Percentiles rank a stretch among this genome's conserved stretches.
Evolutionary conservation across 2,113 vertebrate genomes (phyloP).

Genomic region (Myodes glareolus): DNA sequence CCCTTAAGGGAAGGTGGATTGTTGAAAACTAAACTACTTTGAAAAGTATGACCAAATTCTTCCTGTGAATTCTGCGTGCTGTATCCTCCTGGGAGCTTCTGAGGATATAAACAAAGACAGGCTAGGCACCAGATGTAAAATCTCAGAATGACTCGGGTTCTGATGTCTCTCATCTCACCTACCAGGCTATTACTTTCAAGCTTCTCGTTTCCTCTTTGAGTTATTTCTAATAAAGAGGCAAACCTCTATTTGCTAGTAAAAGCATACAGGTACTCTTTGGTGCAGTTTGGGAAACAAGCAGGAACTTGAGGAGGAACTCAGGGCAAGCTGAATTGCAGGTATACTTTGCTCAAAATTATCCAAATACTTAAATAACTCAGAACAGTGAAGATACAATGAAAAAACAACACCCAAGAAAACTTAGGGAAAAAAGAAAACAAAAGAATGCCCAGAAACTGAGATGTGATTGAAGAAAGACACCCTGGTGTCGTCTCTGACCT

Average conservation of each 20-base stretch:
- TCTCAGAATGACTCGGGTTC: neutral
- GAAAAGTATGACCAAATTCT: constrained; percentile 72
- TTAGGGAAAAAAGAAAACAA: neutral
- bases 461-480: neutral
- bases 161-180: neutral
- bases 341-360: neutral
- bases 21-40: constrained; percentile 71
- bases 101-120: constrained; percentile 60
- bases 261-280: neutral
- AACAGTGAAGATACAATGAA: neutral
- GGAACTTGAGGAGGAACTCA: neutral
- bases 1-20: constrained; percentile 70
- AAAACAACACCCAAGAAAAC: neutral
- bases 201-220: neutral
- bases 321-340: neutral
- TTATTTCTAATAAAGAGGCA: constrained; percentile 8
- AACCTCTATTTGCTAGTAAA: neutral
- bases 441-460: neutral
- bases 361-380: neutral
- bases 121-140: constrained; percentile 37
- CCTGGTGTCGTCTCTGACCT: neutral
- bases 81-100: neutral
- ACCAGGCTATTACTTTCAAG: neutral
- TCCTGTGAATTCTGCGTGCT: constrained; percentile 55
- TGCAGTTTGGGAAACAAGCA: neutral